Evolutionary conservation across 2,888 invertebrate genomes (phyloP).

Genomic region (Piscicola geometra): DNA sequence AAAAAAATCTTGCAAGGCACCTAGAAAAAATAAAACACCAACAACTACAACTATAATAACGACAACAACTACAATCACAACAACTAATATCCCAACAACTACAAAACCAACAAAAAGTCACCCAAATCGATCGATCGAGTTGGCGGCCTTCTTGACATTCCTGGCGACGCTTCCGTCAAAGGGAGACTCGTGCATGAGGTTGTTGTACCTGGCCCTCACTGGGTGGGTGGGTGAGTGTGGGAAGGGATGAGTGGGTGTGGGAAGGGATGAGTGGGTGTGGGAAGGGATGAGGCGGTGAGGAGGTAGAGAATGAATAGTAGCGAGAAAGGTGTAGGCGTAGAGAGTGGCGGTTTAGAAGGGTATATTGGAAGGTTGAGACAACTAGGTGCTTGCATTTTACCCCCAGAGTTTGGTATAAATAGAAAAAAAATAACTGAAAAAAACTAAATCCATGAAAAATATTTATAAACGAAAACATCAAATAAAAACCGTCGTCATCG

Average conservation of each 20-base stretch:
- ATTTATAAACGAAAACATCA: neutral
- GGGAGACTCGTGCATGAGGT: conserved; percentile 69
- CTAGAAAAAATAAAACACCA: neutral
- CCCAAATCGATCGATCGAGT: conserved; percentile 70
- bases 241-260: neutral
- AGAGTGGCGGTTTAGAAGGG: neutral
- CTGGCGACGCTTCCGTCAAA: conserved; percentile 71
- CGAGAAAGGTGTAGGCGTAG: neutral
- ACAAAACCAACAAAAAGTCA: conserved; percentile 41
- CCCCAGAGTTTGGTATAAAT: no score
- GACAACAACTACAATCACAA: neutral
- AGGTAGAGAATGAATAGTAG: no score
- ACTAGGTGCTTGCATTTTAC: neutral
- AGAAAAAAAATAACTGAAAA: neutral
- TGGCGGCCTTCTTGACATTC: conserved; percentile 72
- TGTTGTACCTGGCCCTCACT: conserved; percentile 61
- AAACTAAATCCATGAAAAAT: neutral
- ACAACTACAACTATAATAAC: neutral
- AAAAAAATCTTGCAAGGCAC: neutral
- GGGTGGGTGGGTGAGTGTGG: neutral
- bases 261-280: neutral
- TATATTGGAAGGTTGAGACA: neutral
- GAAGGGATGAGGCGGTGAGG: neutral
- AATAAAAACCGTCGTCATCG: conserved; percentile 60
- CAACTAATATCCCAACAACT: neutral